Percentiles rank a stretch among this genome's conserved stretches.
Conservation (phyloP, 2,113 vertebrate species). For the Xyliphius kryptos region DNA sequence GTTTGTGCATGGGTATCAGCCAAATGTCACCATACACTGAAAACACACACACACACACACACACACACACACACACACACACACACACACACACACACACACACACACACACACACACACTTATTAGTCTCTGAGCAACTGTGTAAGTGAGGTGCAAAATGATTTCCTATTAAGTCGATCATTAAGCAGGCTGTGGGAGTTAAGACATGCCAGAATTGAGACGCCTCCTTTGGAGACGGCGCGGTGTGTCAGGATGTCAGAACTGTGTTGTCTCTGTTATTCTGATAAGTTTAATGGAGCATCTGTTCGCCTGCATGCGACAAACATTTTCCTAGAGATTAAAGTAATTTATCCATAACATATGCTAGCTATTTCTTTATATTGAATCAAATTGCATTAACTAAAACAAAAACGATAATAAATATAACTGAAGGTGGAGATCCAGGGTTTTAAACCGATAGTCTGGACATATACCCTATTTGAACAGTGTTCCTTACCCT, state of each 20-base stretch:
- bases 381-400: no score
- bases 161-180: constrained; percentile 14
- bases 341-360: no score
- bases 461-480: no score
- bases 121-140: constrained; percentile 32
- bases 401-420: no score
- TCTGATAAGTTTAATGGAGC: constrained; percentile 11
- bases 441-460: no score
- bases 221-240: constrained; percentile 9
- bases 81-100: not conserved
- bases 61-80: constrained; percentile 7
- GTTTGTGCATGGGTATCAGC: no score
- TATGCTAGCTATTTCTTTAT: no score
- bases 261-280: not conserved
- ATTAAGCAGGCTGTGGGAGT: constrained; percentile 16
- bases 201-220: not conserved
- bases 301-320: not conserved
- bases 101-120: constrained; percentile 22
- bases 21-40: not conserved
- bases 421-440: no score
- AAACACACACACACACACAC: constrained; percentile 12
- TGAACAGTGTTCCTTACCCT: no score
- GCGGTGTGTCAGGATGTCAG: constrained; percentile 19
- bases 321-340: not conserved
- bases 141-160: constrained; percentile 20